Base-by-base conservation (phyloP, 2,888 invertebrate genomes). In the Megaustenia siamemsis region DNA sequence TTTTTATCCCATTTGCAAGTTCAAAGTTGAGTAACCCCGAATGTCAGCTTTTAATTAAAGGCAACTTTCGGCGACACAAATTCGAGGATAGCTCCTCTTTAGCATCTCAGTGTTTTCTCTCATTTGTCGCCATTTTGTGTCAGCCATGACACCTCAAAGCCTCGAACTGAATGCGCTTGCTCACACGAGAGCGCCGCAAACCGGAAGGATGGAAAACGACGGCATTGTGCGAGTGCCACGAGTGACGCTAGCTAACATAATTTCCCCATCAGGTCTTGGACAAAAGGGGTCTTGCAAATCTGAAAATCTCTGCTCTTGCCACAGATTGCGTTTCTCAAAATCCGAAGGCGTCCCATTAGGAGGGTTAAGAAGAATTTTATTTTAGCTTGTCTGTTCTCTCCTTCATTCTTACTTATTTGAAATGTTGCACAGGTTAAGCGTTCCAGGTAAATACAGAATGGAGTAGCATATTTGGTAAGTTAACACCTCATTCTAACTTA, bases 131-230 rank as follows among this genome's bases (percentile, higher is more conserved):
- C 45, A 82, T 82, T 76, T 82, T 82, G 82, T 82, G 82, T 66
- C 82, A 49, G 56, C 82, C 76, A 76, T 71, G 76, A 82, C 75
- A 82, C 66, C 32, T 45, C 35, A 38, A 76, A 32, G 49, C 66
- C 63, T 45, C 0, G 35, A 63, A 40, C 75, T 82, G 76, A 82
- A 82, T 66, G 82, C 76, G 66, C 35, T 75, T n/a, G 75, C 32
- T 76, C 63, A 53, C 45, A 76, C 66, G 66, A 82, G 76, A 43
- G 38, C 40, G 45, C 4, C 66, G n/a, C 43, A 56, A 32, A 63
- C 76, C 82, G 82, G 82, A 82, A 82, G 82, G 82, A 82, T 82
- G 76, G 82, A 82, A 82, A 82, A 82, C 82, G 82, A 53, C 66
- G 35, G 75, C 49, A 82, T 76, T 82, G 82, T 82, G 24, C 49